These are phyloP conservation scores for Metacarcinus magister DNA, from an alignment of 2,888 invertebrate species.

Conservation along the genomic window DNA sequence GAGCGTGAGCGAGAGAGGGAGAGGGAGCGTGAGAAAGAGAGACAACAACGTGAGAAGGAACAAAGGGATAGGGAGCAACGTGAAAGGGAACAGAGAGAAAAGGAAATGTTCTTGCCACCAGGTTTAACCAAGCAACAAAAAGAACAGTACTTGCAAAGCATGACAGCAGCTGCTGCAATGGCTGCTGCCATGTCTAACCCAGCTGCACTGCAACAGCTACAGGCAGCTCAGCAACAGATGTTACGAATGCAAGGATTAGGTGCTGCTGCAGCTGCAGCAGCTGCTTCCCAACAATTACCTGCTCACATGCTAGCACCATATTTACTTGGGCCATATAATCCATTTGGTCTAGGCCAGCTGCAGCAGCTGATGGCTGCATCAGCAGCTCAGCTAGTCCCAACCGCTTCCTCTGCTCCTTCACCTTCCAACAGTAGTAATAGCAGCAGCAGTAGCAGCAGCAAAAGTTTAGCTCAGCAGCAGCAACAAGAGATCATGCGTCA, in stretches of 20 bases:
- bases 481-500: slow-evolving; percentile 82
- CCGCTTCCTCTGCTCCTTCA: slow-evolving; percentile 83
- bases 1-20: slow-evolving; percentile 82
- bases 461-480: slow-evolving; percentile 83
- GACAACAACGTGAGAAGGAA: slow-evolving; percentile 78
- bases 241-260: slow-evolving; percentile 81
- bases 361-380: slow-evolving; percentile 81
- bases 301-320: slow-evolving; percentile 81
- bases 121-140: slow-evolving; percentile 82
- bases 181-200: slow-evolving; percentile 82
- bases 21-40: slow-evolving; percentile 79
- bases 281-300: slow-evolving; percentile 80
- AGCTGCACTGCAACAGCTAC: slow-evolving; percentile 82
- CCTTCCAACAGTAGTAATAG: slow-evolving; percentile 85
- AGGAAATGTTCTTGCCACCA: slow-evolving; percentile 82
- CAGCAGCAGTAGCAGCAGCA: slow-evolving; percentile 89
- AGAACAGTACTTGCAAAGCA: slow-evolving; percentile 82
- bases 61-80: slow-evolving; percentile 79
- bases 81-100: slow-evolving; percentile 80
- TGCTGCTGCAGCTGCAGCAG: slow-evolving; percentile 80
- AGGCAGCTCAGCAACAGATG: slow-evolving; percentile 82
- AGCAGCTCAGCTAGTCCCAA: slow-evolving; percentile 83
- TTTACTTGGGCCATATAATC: slow-evolving; percentile 82
- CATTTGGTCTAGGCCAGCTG: slow-evolving; percentile 80
- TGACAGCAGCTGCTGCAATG: slow-evolving; percentile 82